These are phyloP conservation scores for Drosophila barbarae DNA, from an alignment of 2,888 invertebrate species.

Conservation along the genomic window DNA sequence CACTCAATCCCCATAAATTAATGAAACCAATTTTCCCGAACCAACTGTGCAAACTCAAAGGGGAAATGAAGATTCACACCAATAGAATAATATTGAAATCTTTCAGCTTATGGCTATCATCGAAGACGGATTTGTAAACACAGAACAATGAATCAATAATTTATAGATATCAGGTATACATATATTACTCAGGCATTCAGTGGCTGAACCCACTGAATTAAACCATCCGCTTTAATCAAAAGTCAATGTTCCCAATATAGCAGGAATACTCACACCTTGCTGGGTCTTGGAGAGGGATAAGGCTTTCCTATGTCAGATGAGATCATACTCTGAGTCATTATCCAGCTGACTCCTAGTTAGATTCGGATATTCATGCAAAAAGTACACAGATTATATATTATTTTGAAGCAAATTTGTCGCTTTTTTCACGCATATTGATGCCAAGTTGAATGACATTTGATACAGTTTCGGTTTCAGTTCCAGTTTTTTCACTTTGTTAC, in stretches of 20 bases:
- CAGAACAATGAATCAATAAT: conserved; percentile 11
- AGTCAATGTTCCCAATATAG: not conserved
- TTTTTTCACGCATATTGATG: conserved; percentile 14
- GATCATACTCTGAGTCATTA: not conserved
- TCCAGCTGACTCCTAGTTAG: not conserved
- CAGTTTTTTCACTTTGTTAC: conserved; percentile 34
- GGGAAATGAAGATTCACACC: not conserved
- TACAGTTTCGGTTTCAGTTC: conserved; percentile 52
- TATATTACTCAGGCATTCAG: not conserved
- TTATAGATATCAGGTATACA: not conserved
- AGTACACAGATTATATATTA: not conserved
- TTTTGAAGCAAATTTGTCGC: not conserved
- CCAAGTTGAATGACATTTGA: conserved; percentile 63
- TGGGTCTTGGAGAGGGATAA: not conserved
- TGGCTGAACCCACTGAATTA: too few species aligned
- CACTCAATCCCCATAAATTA: not conserved
- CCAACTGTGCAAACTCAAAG: not conserved
- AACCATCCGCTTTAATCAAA: not conserved
- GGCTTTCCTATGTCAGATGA: not conserved
- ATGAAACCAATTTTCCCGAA: not conserved
- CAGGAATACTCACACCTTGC: not conserved
- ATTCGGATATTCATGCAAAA: not conserved
- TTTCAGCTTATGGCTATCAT: not conserved
- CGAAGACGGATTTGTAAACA: conserved; percentile 1
- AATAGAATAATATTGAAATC: not conserved